A percentile compares a stretch with the other conserved stretches of the same genome.
Evolutionary conservation across 2,113 vertebrate species (phyloP).

Genomic region (Catharus bicknelli): DNA sequence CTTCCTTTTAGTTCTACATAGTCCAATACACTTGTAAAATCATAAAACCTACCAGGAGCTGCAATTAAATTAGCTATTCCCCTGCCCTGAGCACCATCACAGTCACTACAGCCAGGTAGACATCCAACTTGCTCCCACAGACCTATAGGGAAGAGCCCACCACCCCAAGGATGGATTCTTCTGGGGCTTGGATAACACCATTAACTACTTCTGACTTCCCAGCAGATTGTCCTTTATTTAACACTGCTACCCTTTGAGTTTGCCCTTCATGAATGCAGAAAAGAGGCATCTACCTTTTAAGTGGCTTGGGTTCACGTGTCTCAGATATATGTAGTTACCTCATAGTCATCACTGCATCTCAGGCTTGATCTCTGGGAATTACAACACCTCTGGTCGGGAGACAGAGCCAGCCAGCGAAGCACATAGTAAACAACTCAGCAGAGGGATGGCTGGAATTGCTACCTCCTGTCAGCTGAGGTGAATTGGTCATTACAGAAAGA

Average conservation of each 20-base stretch:
- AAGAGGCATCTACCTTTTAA: background rate
- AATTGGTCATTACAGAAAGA: background rate
- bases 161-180: background rate
- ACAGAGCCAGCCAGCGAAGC: background rate
- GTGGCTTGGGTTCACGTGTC: background rate
- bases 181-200: background rate
- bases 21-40: background rate
- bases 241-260: background rate
- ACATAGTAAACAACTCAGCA: fast-evolving
- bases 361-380: background rate
- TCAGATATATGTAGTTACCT: background rate
- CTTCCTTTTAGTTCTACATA: background rate
- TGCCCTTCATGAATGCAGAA: background rate
- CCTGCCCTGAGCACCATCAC: background rate
- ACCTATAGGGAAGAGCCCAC: fast-evolving
- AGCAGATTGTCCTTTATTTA: background rate
- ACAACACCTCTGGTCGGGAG: background rate
- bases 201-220: background rate
- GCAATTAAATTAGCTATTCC: background rate
- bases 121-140: background rate
- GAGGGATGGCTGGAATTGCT: fast-evolving
- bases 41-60: background rate
- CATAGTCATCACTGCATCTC: background rate
- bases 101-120: background rate
- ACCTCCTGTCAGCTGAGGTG: background rate